Base-by-base conservation (phyloP, 2,797 vertebrate species). In the Aeoliscus strigatus region DNA sequence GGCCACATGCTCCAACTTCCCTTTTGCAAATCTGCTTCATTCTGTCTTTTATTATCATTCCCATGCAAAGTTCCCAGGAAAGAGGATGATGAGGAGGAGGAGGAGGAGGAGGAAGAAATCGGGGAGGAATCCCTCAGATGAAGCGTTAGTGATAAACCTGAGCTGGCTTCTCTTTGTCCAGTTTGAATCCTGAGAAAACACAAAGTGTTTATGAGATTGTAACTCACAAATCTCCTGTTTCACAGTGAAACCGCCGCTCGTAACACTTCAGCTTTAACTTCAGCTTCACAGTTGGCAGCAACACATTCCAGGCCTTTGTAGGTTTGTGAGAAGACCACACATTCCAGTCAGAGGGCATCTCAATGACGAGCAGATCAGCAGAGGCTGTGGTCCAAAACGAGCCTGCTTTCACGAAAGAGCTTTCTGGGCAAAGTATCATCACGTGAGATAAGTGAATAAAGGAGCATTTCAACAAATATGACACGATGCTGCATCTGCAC, bases 251-350 rank as follows among this genome's bases (percentile, higher is more conserved):
- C 78, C 73, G 73, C 76, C 35, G 55, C 56, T 38, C 37, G 42
- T 51, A 54, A 66, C 53, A 40, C 40, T 50, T 53, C 9, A 4
- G 44, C 58, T 14, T 18, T 39, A 66, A 43, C 44, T 60, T 30
- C 7, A 24, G 39, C 50, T 50, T 31, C n/a, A 9, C 44, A 46
- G 38, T 59, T 47, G 51, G 48, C 35, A 46, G 48, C 29, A 59
- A 65, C 55, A 57, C 67, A 79, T 82, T 78, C 73, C 70, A 47
- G 49, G 50, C 43, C 14, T 76, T 78, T 68, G 61, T 36, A 55
- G 57, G 44, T 59, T 42, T 53, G 52, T 16, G 43, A 61, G 61
- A 42, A 51, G 65, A 71, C 71, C 77, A 47, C 75, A 53, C 70
- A 74, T 81, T 82, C 73, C 75, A 50, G 48, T 67, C 54, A 49